These are phyloP conservation scores for Agrotis exclamationis DNA, from an alignment of 2,888 invertebrate genomes.

Conservation along the genomic window DNA sequence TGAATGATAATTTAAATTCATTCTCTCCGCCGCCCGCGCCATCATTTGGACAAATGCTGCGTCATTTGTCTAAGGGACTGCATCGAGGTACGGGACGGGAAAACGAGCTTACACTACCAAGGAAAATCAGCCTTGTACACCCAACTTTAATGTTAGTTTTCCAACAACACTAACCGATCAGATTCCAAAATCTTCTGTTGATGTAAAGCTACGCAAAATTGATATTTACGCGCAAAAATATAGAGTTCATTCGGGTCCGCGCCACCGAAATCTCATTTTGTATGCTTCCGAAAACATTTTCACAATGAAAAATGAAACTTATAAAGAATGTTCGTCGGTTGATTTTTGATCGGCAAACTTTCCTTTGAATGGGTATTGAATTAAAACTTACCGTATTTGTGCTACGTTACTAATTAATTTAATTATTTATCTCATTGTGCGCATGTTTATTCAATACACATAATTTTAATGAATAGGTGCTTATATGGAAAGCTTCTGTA, in stretches of 20 bases:
- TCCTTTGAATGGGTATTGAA: constrained; percentile 86
- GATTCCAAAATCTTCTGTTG: constrained; percentile 86
- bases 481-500: constrained; percentile 58
- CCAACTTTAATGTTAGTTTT: constrained; percentile 73
- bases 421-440: constrained; percentile 87
- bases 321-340: constrained; percentile 79
- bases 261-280: constrained; percentile 81
- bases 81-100: constrained; percentile 78
- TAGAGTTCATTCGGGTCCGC: constrained; percentile 79
- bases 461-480: constrained; percentile 75
- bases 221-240: constrained; percentile 70
- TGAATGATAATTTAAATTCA: constrained; percentile 92
- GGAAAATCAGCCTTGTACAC: constrained; percentile 74
- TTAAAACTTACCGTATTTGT: constrained; percentile 89
- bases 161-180: constrained; percentile 70
- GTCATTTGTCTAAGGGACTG: constrained; percentile 90
- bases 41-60: constrained; percentile 92
- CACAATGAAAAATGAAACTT: constrained; percentile 85
- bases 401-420: constrained; percentile 88
- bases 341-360: constrained; percentile 80
- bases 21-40: constrained; percentile 92
- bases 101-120: constrained; percentile 59
- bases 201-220: constrained; percentile 76
- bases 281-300: constrained; percentile 86
- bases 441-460: constrained; percentile 84